Conservation (phyloP, 2,797 vertebrate genomes). For the Acanthopagrus latus region DNA sequence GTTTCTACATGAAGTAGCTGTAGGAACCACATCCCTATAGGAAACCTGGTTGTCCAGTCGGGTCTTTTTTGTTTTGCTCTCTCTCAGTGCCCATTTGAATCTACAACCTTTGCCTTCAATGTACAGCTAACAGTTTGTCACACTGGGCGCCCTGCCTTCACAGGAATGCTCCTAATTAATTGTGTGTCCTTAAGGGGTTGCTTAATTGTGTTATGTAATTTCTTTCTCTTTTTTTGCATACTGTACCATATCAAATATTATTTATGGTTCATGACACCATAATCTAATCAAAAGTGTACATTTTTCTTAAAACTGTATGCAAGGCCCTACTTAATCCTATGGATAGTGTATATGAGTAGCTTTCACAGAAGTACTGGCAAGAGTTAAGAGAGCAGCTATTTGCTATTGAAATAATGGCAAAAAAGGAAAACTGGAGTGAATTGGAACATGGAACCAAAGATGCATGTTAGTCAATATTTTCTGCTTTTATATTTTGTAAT, state of each 20-base stretch:
- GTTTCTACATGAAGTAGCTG: constrained; percentile 70
- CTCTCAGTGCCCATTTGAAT: constrained; percentile 71
- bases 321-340: constrained; percentile 73
- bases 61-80: constrained; percentile 42
- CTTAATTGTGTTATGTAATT: constrained; percentile 68
- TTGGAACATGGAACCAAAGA: constrained; percentile 84
- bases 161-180: constrained; percentile 67
- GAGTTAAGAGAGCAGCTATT: constrained; percentile 66
- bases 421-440: constrained; percentile 67
- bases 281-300: constrained; percentile 43
- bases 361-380: constrained; percentile 52
- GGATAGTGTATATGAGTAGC: constrained; percentile 50
- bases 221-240: constrained; percentile 34
- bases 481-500: constrained; percentile 58
- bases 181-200: constrained; percentile 74
- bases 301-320: constrained; percentile 53
- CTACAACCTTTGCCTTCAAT: constrained; percentile 76
- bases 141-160: constrained; percentile 74
- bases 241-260: constrained; percentile 72
- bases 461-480: constrained; percentile 62
- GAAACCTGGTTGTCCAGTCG: constrained; percentile 54
- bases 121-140: constrained; percentile 70
- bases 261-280: constrained; percentile 56
- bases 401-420: constrained; percentile 56
- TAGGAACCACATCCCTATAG: constrained; percentile 61